Conservation (phyloP, 2,113 vertebrate species). For the Tringa solitaria region DNA sequence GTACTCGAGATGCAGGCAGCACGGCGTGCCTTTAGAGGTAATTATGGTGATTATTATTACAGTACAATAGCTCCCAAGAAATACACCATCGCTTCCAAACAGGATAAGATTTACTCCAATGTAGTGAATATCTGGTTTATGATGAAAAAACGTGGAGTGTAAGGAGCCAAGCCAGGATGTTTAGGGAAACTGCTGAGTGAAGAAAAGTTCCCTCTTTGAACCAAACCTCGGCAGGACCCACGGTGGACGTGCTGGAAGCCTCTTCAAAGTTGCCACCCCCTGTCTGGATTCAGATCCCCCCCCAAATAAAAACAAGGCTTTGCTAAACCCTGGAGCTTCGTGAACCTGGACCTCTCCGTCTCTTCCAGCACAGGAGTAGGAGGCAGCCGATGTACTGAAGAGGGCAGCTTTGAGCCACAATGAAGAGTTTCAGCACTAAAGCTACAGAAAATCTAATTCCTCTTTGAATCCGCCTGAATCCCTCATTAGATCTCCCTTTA, state of each 20-base stretch:
- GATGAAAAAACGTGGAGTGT: neutral
- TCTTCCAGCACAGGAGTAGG: neutral
- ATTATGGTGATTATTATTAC: neutral
- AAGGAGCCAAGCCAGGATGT: neutral
- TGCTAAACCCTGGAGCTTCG: accelerated
- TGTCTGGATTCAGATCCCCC: neutral
- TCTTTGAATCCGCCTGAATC: neutral
- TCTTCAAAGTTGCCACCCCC: neutral
- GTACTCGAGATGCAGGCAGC: neutral
- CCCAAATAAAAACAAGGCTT: neutral
- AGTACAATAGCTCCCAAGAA: neutral
- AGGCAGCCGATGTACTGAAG: slow-evolving; percentile 12
- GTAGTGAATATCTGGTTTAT: neutral
- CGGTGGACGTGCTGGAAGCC: neutral
- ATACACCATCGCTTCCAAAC: neutral
- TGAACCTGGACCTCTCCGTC: neutral
- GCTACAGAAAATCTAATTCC: neutral
- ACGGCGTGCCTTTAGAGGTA: neutral
- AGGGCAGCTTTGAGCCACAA: slow-evolving; percentile 51
- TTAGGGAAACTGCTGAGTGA: neutral
- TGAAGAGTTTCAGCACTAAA: neutral
- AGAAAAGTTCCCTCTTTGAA: neutral
- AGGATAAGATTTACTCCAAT: neutral
- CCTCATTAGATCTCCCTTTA: neutral
- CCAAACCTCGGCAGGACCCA: neutral